A percentile compares a stretch with the other conserved stretches of the same genome.
Conservation (phyloP, 2,888 invertebrate species). For the Mythimna ferrago region DNA sequence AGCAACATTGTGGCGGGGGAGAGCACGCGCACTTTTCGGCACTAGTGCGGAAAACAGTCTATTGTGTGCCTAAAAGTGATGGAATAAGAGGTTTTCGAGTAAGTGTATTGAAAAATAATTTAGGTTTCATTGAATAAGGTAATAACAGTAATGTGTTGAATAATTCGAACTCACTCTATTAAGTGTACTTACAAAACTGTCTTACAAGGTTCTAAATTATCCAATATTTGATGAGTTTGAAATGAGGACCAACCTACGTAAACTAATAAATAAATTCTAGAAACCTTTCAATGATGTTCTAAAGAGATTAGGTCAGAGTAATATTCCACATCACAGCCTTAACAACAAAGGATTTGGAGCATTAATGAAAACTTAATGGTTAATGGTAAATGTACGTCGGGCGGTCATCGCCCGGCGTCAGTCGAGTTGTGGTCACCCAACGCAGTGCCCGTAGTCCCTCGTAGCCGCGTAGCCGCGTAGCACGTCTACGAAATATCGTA, state of each 20-base stretch:
- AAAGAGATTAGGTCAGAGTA: conserved; percentile 54
- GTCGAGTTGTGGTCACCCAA: conserved; percentile 65
- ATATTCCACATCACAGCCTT: conserved; percentile 40
- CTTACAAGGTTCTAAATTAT: conserved; percentile 10
- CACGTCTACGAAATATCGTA: conserved; percentile 64
- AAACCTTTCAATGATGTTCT: conserved; percentile 37
- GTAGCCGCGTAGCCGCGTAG: conserved; percentile 69
- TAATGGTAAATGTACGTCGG: conserved; percentile 30
- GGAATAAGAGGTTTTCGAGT: too few species aligned
- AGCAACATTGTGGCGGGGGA: too few species aligned
- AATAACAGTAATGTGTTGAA: background rate
- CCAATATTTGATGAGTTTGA: conserved; percentile 9
- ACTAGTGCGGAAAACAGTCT: too few species aligned
- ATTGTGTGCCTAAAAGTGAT: too few species aligned
- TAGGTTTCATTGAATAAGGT: background rate
- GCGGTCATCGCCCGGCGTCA: conserved; percentile 79
- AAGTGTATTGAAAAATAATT: background rate
- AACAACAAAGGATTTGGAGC: conserved; percentile 67
- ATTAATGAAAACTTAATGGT: conserved; percentile 71
- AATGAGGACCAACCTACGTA: conserved; percentile 19
- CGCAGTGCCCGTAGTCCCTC: conserved; percentile 68
- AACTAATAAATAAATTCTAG: conserved; percentile 30
- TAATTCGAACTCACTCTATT: background rate
- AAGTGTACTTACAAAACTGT: conserved; percentile 1
- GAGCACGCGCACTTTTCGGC: too few species aligned